These are phyloP conservation scores for Tanaodytes sp. DNA, from an alignment of 2,888 invertebrate species.

Conservation along the genomic window DNA sequence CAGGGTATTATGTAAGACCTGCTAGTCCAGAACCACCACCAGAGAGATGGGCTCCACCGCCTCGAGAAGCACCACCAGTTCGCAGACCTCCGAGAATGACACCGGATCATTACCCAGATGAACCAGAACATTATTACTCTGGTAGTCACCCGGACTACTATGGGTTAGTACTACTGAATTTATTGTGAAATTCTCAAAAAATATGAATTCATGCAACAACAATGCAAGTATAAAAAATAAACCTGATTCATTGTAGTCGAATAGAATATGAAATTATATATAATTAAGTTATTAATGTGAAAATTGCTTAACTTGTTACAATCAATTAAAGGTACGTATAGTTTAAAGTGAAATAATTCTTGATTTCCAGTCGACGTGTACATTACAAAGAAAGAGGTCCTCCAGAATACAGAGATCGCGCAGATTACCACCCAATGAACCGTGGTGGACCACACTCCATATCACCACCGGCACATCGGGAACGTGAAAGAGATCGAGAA, in stretches of 20 bases:
- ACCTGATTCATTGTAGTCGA: too few relatives aligned
- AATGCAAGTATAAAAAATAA: too few relatives aligned
- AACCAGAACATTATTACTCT: slow-evolving; percentile 68
- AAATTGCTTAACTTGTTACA: too few relatives aligned
- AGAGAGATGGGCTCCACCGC: slow-evolving; percentile 68
- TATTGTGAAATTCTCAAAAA: too few relatives aligned
- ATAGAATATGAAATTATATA: background rate
- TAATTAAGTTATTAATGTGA: too few relatives aligned
- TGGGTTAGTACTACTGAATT: slow-evolving; percentile 60
- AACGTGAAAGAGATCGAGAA: slow-evolving; percentile 66
- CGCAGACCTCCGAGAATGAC: slow-evolving; percentile 67
- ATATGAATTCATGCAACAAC: too few relatives aligned
- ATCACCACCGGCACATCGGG: slow-evolving; percentile 68
- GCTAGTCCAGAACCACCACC: slow-evolving; percentile 76
- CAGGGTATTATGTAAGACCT: slow-evolving; percentile 81
- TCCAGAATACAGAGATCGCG: slow-evolving; percentile 70
- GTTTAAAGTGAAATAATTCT: background rate
- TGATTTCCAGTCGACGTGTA: slow-evolving; percentile 61
- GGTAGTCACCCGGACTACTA: slow-evolving; percentile 70
- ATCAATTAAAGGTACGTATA: slow-evolving; percentile 34
- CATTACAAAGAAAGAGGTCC: slow-evolving; percentile 70
- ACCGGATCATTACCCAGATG: slow-evolving; percentile 66
- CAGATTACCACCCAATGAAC: slow-evolving; percentile 67
- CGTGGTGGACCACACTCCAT: slow-evolving; percentile 66
- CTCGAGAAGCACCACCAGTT: slow-evolving; percentile 61